Conservation (phyloP, 2,888 invertebrate species). For the Sisyra nigra region DNA sequence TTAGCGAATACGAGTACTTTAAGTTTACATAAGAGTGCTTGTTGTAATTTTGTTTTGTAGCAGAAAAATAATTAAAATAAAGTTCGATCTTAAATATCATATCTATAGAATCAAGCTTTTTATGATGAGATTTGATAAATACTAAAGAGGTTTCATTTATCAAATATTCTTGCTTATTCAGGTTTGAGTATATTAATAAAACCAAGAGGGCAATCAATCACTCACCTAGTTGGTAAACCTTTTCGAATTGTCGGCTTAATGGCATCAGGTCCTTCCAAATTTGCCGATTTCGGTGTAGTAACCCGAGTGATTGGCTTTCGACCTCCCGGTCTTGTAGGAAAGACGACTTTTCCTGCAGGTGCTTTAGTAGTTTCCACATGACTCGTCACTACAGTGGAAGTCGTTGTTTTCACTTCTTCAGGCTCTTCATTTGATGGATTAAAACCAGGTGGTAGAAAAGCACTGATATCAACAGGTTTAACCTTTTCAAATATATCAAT, state of each 20-base stretch:
- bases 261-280: conserved; percentile 31
- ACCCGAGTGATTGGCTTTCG: conserved; percentile 39
- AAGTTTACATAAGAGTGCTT: too few species aligned
- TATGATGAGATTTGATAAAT: too few species aligned
- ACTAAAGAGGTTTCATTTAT: too few species aligned
- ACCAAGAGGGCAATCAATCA: too few species aligned
- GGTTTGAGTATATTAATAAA: too few species aligned
- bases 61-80: too few species aligned
- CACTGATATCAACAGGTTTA: conserved; percentile 32
- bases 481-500: conserved; percentile 15
- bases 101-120: too few species aligned
- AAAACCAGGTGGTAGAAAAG: conserved; percentile 46
- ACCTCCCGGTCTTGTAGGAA: conserved; percentile 59
- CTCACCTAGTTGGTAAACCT: conserved; percentile 68
- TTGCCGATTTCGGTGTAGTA: conserved; percentile 37
- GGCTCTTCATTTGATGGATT: conserved; percentile 41
- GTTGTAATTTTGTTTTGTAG: too few species aligned
- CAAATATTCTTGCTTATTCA: too few species aligned
- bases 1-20: too few species aligned
- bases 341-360: conserved; percentile 46
- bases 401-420: conserved; percentile 16
- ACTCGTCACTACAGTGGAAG: conserved; percentile 28
- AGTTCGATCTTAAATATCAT: too few species aligned
- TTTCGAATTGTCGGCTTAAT: conserved; percentile 57
- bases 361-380: conserved; percentile 25